Conservation (phyloP, 2,797 vertebrate genomes). For the Protosalanx chinensis region DNA sequence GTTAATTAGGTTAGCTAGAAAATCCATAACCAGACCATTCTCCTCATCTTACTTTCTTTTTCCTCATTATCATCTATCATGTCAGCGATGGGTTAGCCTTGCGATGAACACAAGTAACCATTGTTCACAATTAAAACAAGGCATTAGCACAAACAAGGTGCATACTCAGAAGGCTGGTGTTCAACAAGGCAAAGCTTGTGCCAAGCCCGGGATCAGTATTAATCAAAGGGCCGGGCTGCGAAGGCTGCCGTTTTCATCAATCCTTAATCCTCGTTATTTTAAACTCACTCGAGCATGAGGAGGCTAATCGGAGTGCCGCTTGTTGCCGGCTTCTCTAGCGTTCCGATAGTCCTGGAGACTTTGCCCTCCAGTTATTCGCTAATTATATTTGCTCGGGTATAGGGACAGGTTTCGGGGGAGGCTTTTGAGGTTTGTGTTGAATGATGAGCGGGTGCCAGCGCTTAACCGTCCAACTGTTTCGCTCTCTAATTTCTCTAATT, state of each 20-base stretch:
- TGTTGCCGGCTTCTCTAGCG: neutral
- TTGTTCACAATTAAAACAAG: slow-evolving; percentile 6
- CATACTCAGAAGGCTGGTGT: neutral
- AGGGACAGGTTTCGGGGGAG: neutral
- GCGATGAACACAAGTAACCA: slow-evolving; percentile 1
- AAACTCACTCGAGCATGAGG: slow-evolving; percentile 23
- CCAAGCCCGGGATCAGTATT: slow-evolving; percentile 1
- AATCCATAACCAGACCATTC: neutral
- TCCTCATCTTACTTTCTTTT: neutral
- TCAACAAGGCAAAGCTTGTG: slow-evolving; percentile 12
- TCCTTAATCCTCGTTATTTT: slow-evolving; percentile 36
- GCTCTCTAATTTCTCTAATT: too few relatives aligned
- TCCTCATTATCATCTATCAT: neutral
- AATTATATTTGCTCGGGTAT: neutral
- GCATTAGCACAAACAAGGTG: slow-evolving; percentile 1
- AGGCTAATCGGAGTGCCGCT: slow-evolving; percentile 7
- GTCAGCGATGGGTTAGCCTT: neutral
- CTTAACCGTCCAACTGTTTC: neutral
- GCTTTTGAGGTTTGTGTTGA: neutral
- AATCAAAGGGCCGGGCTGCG: neutral
- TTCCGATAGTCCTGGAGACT: neutral
- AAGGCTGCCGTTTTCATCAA: neutral
- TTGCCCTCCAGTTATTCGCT: neutral
- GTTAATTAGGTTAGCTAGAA: neutral
- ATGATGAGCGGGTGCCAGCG: neutral